phyloP scores from a whole-genome alignment of 2,797 vertebrate genomes.

The Lithobates pipiens region DNA sequence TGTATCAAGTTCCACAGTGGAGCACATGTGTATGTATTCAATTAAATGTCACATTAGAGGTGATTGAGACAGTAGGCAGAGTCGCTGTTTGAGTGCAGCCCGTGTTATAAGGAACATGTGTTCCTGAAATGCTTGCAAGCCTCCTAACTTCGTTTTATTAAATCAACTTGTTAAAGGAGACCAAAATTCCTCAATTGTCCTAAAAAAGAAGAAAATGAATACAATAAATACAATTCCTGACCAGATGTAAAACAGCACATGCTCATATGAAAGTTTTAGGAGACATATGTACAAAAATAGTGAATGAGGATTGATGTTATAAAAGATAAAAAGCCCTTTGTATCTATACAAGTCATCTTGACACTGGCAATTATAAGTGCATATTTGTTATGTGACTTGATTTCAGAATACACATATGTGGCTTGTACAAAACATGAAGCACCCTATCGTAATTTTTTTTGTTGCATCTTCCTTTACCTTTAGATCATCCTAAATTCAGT shows the following conservation, averaged over 20 bases:
- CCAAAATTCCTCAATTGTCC: constrained; percentile 4
- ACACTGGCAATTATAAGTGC: not conserved
- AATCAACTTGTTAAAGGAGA: constrained; percentile 2
- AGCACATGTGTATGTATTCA: constrained; percentile 31
- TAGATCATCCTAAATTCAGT: not conserved
- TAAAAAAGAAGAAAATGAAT: not conserved
- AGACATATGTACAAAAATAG: not conserved
- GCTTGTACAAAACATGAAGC: not conserved
- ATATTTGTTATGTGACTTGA: not conserved
- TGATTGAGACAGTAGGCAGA: constrained; percentile 46
- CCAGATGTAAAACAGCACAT: not conserved
- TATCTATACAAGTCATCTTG: constrained; percentile 6
- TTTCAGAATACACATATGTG: not conserved
- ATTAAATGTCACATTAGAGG: constrained; percentile 46
- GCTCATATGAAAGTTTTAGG: not conserved
- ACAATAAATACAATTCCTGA: not conserved
- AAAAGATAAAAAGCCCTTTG: not conserved
- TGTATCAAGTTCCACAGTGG: constrained; percentile 29
- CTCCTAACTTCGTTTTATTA: constrained; percentile 19
- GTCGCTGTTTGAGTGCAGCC: constrained; percentile 16
- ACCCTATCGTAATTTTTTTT: not conserved
- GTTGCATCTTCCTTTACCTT: not conserved
- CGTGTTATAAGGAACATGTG: constrained; percentile 42
- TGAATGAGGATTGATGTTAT: not conserved
- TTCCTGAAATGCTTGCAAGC: constrained; percentile 30